Conservation (phyloP, 2,888 invertebrate species). For the Baronia brevicornis region DNA sequence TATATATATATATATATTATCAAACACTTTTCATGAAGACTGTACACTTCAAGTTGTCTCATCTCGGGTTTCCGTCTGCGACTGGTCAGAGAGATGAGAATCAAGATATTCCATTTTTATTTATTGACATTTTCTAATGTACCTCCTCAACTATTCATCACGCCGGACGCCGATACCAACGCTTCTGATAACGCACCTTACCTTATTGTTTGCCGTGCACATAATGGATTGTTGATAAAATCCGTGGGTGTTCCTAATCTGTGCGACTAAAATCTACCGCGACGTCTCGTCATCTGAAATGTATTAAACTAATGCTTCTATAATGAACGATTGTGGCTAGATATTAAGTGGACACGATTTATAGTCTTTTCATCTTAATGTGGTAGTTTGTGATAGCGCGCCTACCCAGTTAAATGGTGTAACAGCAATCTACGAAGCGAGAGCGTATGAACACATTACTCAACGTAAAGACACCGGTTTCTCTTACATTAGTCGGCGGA, state of each 20-base stretch:
- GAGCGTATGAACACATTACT: constrained; percentile 54
- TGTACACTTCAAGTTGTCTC: constrained; percentile 23
- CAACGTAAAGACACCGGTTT: constrained; percentile 48
- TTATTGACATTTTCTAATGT: constrained; percentile 74
- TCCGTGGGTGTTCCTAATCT: constrained; percentile 72
- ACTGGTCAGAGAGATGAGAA: constrained; percentile 38
- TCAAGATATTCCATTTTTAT: constrained; percentile 66
- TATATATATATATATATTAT: neutral
- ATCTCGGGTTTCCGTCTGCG: constrained; percentile 39
- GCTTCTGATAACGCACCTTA: constrained; percentile 57
- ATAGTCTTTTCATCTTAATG: constrained; percentile 52
- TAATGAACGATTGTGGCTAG: constrained; percentile 60
- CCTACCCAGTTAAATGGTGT: constrained; percentile 52
- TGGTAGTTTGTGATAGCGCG: constrained; percentile 53
- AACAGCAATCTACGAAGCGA: constrained; percentile 47
- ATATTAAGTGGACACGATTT: constrained; percentile 65
- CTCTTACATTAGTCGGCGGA: constrained; percentile 44
- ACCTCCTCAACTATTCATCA: constrained; percentile 59
- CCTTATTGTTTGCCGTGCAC: constrained; percentile 67
- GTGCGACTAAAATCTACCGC: constrained; percentile 47
- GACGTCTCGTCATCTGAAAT: constrained; percentile 50
- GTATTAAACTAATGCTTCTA: constrained; percentile 48
- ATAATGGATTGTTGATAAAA: constrained; percentile 75
- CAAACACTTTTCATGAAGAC: constrained; percentile 15
- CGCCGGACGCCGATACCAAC: constrained; percentile 43